phyloP scores from a whole-genome alignment of 1,140 invertebrate genomes.

The Macrotrachela quadricornifera region DNA sequence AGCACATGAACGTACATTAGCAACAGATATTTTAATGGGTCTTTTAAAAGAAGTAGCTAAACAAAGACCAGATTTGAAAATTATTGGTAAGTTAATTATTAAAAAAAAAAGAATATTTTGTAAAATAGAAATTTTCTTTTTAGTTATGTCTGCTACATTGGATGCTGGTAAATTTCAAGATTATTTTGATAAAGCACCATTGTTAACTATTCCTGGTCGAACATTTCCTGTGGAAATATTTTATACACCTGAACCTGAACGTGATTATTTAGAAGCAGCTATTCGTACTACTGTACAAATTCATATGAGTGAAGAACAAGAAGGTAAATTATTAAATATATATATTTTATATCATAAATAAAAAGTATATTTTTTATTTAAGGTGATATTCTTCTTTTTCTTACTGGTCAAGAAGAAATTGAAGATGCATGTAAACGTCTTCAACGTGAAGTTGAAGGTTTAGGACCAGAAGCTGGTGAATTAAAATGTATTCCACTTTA shows the following conservation, averaged over 20 bases:
- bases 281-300: slow-evolving; percentile 97
- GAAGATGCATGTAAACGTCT: slow-evolving; percentile 97
- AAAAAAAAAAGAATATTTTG: too few relatives aligned
- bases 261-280: slow-evolving; percentile 92
- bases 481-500: slow-evolving; percentile 95
- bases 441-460: slow-evolving; percentile 80
- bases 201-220: slow-evolving; percentile 91
- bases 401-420: slow-evolving; percentile 92
- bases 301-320: slow-evolving; percentile 88
- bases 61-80: slow-evolving; percentile 73
- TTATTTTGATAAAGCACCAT: slow-evolving; percentile 89
- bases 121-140: too few relatives aligned
- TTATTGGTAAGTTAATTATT: slow-evolving; percentile 39
- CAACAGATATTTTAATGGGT: slow-evolving; percentile 97
- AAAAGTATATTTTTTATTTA: slow-evolving; percentile 27
- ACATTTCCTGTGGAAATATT: slow-evolving; percentile 95
- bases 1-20: slow-evolving; percentile 91
- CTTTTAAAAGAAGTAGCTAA: slow-evolving; percentile 86
- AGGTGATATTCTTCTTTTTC: slow-evolving; percentile 72
- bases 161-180: slow-evolving; percentile 98
- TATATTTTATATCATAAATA: background rate
- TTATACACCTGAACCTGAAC: slow-evolving; percentile 92
- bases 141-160: slow-evolving; percentile 94
- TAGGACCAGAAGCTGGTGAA: slow-evolving; percentile 85
- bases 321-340: slow-evolving; percentile 8